Evolutionary conservation across 92 coral and sea anemone genomes (phyloP).

Genomic region (Siderastrea radians): DNA sequence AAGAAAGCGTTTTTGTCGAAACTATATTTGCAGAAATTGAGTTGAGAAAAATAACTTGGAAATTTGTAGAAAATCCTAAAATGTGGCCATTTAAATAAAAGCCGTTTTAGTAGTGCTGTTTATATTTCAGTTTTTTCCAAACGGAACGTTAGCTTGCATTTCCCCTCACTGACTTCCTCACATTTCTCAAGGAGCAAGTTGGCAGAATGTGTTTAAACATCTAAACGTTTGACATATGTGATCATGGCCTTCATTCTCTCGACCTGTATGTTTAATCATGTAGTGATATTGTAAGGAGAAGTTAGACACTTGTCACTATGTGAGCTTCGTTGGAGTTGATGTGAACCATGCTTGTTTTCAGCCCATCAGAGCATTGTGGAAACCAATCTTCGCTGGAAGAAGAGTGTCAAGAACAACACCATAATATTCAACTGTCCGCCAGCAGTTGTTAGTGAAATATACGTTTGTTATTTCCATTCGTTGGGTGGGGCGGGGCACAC

Average conservation of each 20-base stretch:
- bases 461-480: not conserved
- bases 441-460: conserved; percentile 20
- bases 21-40: not conserved
- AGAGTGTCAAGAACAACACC: conserved; percentile 1
- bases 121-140: not conserved
- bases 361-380: conserved; percentile 69
- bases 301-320: no score
- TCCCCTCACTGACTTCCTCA: not conserved
- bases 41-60: not conserved
- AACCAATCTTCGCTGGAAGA: conserved; percentile 69
- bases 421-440: conserved; percentile 2
- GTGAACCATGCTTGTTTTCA: conserved; percentile 22
- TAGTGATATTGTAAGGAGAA: no score
- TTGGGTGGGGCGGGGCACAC: not conserved
- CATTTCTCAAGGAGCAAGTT: no score
- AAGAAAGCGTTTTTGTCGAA: no score
- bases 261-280: no score
- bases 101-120: not conserved
- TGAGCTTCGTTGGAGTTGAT: not conserved
- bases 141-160: no score
- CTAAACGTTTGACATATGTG: no score
- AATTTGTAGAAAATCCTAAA: no score
- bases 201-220: no score
- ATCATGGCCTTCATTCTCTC: no score
- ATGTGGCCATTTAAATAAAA: no score